Conservation (phyloP, 1,140 invertebrate species). For the Trialeurodes vaporariorum region DNA sequence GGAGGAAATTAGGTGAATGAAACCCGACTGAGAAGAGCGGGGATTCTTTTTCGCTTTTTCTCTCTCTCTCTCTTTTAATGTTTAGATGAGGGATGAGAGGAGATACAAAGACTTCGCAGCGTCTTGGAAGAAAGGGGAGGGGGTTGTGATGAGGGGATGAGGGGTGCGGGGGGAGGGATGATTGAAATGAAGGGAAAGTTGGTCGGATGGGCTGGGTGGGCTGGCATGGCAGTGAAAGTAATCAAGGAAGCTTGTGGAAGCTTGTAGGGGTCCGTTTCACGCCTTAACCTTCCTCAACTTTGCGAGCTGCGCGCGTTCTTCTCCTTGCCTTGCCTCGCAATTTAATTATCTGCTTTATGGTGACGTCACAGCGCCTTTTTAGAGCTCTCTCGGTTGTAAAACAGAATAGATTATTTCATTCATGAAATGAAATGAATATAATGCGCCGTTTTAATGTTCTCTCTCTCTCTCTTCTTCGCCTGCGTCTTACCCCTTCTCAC, state of each 20-base stretch:
- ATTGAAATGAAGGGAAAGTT: neutral
- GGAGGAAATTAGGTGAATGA: neutral
- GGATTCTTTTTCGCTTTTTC: too few species aligned
- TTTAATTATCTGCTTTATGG: conserved; percentile 1
- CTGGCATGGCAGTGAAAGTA: neutral
- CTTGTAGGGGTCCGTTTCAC: neutral
- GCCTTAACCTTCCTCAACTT: neutral
- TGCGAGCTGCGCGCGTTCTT: too few species aligned
- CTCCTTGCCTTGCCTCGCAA: too few species aligned
- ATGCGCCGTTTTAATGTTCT: neutral
- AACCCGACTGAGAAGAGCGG: too few species aligned
- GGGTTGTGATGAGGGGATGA: too few species aligned
- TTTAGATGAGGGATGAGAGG: neutral
- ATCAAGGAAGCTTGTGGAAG: neutral
- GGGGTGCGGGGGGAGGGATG: neutral
- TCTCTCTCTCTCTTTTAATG: too few species aligned
- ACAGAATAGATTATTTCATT: neutral
- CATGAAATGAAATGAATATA: neutral
- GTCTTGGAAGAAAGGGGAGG: neutral
- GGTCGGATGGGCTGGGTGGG: too few species aligned
- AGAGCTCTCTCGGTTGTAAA: neutral
- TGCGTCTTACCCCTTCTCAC: too few species aligned
- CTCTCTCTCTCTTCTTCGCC: neutral
- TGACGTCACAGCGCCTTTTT: neutral
- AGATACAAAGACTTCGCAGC: neutral